Evolutionary conservation across 2,797 vertebrate species (phyloP).

Genomic region (Rhodeus uyekii): DNA sequence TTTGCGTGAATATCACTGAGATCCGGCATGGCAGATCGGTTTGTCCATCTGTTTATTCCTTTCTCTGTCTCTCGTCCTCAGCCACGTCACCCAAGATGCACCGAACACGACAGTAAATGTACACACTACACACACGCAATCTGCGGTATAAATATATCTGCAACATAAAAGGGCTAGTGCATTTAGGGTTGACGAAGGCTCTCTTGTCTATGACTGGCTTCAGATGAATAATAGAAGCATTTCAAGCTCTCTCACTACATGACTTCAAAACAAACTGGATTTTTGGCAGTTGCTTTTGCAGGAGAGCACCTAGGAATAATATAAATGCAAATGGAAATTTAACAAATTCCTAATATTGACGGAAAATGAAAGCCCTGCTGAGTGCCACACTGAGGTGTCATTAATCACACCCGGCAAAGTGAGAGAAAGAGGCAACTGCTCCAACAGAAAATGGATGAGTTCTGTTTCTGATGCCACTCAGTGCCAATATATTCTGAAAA

Average conservation of each 20-base stretch:
- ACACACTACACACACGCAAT: conserved; percentile 47
- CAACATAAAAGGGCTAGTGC: conserved; percentile 41
- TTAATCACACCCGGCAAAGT: conserved; percentile 24
- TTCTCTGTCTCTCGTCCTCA: conserved; percentile 18
- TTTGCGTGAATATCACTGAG: conserved; percentile 6
- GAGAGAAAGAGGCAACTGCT: conserved; percentile 23
- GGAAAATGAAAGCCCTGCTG: not conserved
- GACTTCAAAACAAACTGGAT: conserved; percentile 7
- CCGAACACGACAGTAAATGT: conserved; percentile 46
- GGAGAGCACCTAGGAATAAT: not conserved
- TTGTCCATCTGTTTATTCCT: conserved; percentile 36
- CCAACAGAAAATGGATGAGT: conserved; percentile 9
- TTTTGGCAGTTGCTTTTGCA: not conserved
- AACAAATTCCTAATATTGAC: not conserved
- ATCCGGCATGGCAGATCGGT: conserved; percentile 4
- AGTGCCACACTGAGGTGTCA: conserved; percentile 22
- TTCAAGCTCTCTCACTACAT: not conserved
- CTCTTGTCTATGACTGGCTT: conserved; percentile 13
- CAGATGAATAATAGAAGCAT: conserved; percentile 26
- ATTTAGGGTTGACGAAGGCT: conserved; percentile 43
- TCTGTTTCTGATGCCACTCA: conserved; percentile 22
- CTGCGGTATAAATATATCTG: conserved; percentile 56
- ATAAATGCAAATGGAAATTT: not conserved
- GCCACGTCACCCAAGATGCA: conserved; percentile 1
- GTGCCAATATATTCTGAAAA: conserved; percentile 30